These are phyloP conservation scores for Crotalus helleri DNA, from an alignment of 2,113 vertebrate species.

Conservation along the genomic window DNA sequence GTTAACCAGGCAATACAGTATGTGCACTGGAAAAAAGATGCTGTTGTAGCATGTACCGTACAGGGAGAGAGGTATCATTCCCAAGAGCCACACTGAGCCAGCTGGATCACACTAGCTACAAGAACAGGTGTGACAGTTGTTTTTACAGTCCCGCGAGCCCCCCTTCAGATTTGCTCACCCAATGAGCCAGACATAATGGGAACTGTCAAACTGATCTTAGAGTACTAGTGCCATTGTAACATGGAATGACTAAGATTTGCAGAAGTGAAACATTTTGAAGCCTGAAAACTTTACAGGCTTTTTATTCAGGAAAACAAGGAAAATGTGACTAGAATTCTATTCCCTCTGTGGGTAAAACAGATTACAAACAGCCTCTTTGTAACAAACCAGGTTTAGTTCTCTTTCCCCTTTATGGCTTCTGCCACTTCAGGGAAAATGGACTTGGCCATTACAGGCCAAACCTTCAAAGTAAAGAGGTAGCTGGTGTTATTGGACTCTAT, in stretches of 20 bases:
- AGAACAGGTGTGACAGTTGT: not conserved
- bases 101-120: not conserved
- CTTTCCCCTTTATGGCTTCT: not conserved
- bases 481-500: not conserved
- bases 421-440: not conserved
- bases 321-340: not conserved
- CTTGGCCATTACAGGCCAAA: not conserved
- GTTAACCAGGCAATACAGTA: not conserved
- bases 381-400: not conserved
- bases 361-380: not conserved
- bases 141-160: not conserved
- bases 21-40: not conserved
- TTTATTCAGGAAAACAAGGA: not conserved
- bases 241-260: not conserved
- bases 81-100: not conserved
- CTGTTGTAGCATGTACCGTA: not conserved
- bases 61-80: not conserved
- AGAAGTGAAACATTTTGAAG: not conserved
- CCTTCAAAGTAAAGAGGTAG: not conserved
- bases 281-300: not conserved
- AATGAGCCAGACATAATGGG: slow-evolving; percentile 7
- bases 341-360: not conserved
- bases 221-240: not conserved
- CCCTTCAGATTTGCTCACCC: slow-evolving; percentile 7
- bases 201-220: not conserved